Base-by-base conservation (phyloP, 2,888 invertebrate species). In the Zhengitettix transpicula region DNA sequence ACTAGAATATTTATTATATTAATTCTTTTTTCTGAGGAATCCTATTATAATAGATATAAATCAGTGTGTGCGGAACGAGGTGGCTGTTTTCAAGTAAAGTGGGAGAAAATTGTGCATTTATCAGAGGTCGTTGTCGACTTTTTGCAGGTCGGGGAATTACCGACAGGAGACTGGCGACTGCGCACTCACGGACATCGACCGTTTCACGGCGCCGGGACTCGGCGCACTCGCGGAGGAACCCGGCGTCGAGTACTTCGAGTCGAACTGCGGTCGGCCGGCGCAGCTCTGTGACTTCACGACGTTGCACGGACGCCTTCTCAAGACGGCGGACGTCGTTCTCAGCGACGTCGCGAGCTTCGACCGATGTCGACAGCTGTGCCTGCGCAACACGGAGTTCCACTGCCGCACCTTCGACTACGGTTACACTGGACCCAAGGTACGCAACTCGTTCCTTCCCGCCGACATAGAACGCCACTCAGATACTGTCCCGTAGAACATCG, bases 341-440 rank as follows among this genome's bases (percentile, higher is more conserved):
- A 68, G 71, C 62, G 69, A 72, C 42, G 70, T 74, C 1, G 66
- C 67, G 40, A 68, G 67, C n/a, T 59, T 71, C 51, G 72, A 73
- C 40, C 71, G 69, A 40, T 74, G 74, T 63, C 68, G 70, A 14
- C 66, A 67, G 58, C 67, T 71, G 12, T 74, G 73, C 61, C 67
- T 74, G 42, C 67, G 69, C 53, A 68, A 70, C 57, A 67, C 67
- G 16, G 63, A 68, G 57, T 73, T 71, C 67, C 67, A 70, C 52
- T 74, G 74, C 63, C 71, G 71, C 62, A 72, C 74, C 9, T 75
- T 71, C 65, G 75, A 75, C 65, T 73, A 68, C 65, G 72, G 71
- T 55, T 72, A 71, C 61, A 69, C 71, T 11, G 68, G 67, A n/a
- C 67, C 64, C 53, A 40, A 57, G 16, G 28, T 28, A 7, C 28